These are phyloP conservation scores for Elmis aenea DNA, from an alignment of 2,888 invertebrate species.

Conservation along the genomic window DNA sequence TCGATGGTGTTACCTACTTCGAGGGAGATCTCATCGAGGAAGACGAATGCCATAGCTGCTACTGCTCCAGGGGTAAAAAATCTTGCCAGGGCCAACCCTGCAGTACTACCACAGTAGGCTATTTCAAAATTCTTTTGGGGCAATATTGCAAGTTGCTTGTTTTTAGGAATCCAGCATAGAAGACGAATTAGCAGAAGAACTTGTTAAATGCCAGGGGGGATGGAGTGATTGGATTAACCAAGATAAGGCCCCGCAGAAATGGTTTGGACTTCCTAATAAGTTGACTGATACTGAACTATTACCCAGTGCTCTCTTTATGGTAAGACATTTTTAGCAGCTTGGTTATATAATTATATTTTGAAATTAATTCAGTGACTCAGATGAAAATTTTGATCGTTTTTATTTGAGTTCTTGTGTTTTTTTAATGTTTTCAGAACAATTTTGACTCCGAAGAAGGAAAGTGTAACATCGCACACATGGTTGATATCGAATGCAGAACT, in stretches of 20 bases:
- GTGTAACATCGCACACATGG: slow-evolving; percentile 60
- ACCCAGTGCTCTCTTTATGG: slow-evolving; percentile 53
- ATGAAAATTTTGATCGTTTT: too few species aligned
- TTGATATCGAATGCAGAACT: slow-evolving; percentile 71
- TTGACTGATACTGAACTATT: slow-evolving; percentile 54
- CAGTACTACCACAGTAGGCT: slow-evolving; percentile 38
- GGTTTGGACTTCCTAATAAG: too few species aligned
- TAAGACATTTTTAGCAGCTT: too few species aligned
- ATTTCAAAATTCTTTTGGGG: background rate
- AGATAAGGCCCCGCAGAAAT: slow-evolving; percentile 36
- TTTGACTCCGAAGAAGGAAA: slow-evolving; percentile 46
- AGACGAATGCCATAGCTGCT: slow-evolving; percentile 77
- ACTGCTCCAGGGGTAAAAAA: slow-evolving; percentile 64
- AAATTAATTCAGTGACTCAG: too few species aligned
- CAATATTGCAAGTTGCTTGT: too few species aligned
- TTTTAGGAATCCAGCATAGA: too few species aligned
- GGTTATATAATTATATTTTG: background rate
- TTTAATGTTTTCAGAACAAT: slow-evolving; percentile 39
- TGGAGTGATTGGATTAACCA: slow-evolving; percentile 79
- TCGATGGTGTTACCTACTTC: slow-evolving; percentile 61
- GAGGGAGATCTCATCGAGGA: slow-evolving; percentile 74
- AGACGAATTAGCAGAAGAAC: too few species aligned
- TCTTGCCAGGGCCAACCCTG: slow-evolving; percentile 72
- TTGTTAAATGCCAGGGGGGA: slow-evolving; percentile 57
- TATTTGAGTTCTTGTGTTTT: too few species aligned